These are phyloP conservation scores for Eubasilissa regina DNA, from an alignment of 1,140 invertebrate genomes.

Conservation along the genomic window DNA sequence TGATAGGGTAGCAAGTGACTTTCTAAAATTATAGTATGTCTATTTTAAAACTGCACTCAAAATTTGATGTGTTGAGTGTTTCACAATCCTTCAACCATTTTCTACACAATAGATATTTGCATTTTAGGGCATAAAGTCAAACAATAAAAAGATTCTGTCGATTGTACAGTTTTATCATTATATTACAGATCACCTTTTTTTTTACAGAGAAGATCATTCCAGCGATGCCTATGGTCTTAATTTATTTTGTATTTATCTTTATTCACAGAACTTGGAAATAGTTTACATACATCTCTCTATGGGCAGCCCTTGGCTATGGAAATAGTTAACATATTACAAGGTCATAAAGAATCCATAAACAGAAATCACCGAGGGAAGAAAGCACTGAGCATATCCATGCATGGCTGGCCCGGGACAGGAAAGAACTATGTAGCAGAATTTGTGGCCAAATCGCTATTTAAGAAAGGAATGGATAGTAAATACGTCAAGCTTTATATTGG, in stretches of 20 bases:
- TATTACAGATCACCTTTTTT: too few species aligned
- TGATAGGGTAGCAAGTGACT: too few species aligned
- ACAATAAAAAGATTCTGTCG: too few species aligned
- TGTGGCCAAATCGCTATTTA: slow-evolving; percentile 85
- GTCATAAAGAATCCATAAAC: slow-evolving; percentile 19
- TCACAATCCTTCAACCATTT: too few species aligned
- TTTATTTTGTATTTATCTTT: not conserved
- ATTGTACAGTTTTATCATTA: too few species aligned
- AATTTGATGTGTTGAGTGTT: too few species aligned
- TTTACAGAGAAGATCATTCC: too few species aligned
- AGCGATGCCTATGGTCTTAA: too few species aligned
- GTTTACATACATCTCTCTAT: slow-evolving; percentile 26
- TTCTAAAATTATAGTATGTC: too few species aligned
- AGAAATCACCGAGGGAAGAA: slow-evolving; percentile 65
- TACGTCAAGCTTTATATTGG: slow-evolving; percentile 89
- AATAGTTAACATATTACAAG: slow-evolving; percentile 34
- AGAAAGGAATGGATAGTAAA: slow-evolving; percentile 81
- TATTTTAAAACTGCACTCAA: too few species aligned
- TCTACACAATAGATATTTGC: too few species aligned
- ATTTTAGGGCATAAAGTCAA: too few species aligned
- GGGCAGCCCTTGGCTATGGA: slow-evolving; percentile 51
- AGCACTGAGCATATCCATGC: slow-evolving; percentile 82
- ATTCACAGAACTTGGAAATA: not conserved
- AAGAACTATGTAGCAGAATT: slow-evolving; percentile 91
- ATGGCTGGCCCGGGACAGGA: slow-evolving; percentile 87